Evolutionary conservation across 2,888 invertebrate genomes (phyloP), one percentile per base, ranked within the genome.

Genomic region (Neocrepidodera transversa): DNA sequence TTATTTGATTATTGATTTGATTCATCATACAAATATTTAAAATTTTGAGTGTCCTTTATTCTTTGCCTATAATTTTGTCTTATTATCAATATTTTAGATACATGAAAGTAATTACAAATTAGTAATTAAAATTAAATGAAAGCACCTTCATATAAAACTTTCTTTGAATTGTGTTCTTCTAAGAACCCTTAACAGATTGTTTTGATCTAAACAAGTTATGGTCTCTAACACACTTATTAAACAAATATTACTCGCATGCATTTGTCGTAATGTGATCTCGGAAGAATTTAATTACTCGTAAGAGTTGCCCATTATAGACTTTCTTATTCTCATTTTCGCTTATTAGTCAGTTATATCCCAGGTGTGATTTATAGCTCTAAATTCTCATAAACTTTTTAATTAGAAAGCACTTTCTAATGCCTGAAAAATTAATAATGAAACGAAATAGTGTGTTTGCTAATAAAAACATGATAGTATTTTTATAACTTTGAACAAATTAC

Each of bases 311-410:
- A 11, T 18, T 42, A 42, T 6, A 8, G 13, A 18, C 20, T 20
- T 13, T 8, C 42, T 42, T 42, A 8, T 42, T n/a, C n/a, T 13
- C 13, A 20, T 42, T 42, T 42, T 42, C 42, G 20, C 23, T n/a
- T 20, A 42, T 18, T 42, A 42, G 42, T 11, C 23, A 23, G 42
- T 20, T 20, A 42, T 20, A 13, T 40, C 40, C 40, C 40, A 40
- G 40, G 40, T 40, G 40, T 18, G n/a, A 40, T 14, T 40, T 13
- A 13, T 17, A 40, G 40, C 20, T 42, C 23, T 42, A 42, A 42
- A 42, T 42, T 42, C 42, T 6, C 42, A 42, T 42, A 42, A 42
- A 42, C 42, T 8, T 42, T 10, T n/a, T n/a, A n/a, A n/a, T n/a
- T n/a, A n/a, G n/a, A n/a, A 14, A 42, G 3, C 8, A 42, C 42